phyloP scores from a whole-genome alignment of 2,888 invertebrate species.

The Spisula subtruncata region DNA sequence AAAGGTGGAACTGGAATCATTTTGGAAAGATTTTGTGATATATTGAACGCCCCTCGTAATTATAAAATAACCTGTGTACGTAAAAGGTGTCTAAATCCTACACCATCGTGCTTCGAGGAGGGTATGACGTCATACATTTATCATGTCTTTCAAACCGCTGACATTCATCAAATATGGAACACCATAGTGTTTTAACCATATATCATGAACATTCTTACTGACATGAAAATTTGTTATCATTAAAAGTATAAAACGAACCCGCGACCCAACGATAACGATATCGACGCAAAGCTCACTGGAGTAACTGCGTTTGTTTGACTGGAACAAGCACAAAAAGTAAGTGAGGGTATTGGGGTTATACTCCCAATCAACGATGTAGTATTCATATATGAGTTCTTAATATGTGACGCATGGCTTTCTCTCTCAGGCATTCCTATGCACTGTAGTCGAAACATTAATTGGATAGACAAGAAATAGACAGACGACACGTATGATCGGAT shows the following conservation, averaged over 20 bases:
- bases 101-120: neutral
- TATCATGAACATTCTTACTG: neutral
- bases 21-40: too few relatives aligned
- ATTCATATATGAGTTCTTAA: too few relatives aligned
- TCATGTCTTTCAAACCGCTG: neutral
- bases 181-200: neutral
- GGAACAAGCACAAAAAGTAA: neutral
- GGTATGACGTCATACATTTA: conserved; percentile 10
- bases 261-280: too few relatives aligned
- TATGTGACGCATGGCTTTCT: too few relatives aligned
- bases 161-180: neutral
- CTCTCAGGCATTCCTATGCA: too few relatives aligned
- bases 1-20: too few relatives aligned
- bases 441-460: too few relatives aligned
- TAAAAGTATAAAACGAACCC: neutral
- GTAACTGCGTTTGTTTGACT: neutral
- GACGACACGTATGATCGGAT: neutral
- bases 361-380: too few relatives aligned
- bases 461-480: too few relatives aligned
- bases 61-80: neutral
- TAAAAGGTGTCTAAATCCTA: neutral
- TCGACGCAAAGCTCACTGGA: neutral
- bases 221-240: neutral
- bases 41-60: too few relatives aligned
- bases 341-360: too few relatives aligned